Conservation (phyloP, 2,888 invertebrate species). For the Dichetophora obliterata region DNA sequence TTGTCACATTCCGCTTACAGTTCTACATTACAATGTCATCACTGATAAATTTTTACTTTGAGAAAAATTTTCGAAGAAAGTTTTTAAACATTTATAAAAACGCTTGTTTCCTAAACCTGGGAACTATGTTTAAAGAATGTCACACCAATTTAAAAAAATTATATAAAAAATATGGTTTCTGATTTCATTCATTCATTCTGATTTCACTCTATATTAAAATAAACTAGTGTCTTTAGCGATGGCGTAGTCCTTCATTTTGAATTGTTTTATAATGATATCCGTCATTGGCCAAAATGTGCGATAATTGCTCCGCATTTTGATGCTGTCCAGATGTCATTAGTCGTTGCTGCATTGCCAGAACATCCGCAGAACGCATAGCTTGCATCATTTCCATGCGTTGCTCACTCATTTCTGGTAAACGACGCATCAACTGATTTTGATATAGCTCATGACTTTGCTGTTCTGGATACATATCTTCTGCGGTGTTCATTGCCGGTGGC, state of each 20-base stretch:
- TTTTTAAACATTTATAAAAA: neutral
- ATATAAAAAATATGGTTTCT: neutral
- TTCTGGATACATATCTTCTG: slow-evolving; percentile 16
- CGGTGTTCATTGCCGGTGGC: slow-evolving; percentile 2
- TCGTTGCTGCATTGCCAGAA: slow-evolving; percentile 49
- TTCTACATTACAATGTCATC: too few species aligned
- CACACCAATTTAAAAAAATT: neutral
- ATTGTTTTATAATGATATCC: slow-evolving; percentile 58
- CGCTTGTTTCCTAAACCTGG: too few species aligned
- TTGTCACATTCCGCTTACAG: too few species aligned
- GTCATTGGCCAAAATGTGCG: slow-evolving; percentile 55
- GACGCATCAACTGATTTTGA: slow-evolving; percentile 47
- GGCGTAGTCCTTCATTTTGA: slow-evolving; percentile 48
- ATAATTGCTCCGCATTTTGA: slow-evolving; percentile 20
- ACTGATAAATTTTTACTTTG: too few species aligned
- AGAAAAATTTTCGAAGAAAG: too few species aligned
- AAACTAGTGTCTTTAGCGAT: slow-evolving; percentile 52
- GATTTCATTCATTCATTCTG: too few species aligned
- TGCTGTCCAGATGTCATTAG: slow-evolving; percentile 33
- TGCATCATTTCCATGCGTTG: slow-evolving; percentile 52
- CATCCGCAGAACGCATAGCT: slow-evolving; percentile 37
- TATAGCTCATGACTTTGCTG: slow-evolving; percentile 55
- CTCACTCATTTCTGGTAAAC: slow-evolving; percentile 27
- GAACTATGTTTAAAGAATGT: too few species aligned
- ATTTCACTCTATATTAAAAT: neutral